Evolutionary conservation across 2,797 vertebrate species (phyloP).

Genomic region (Synaphobranchus kaupii): DNA sequence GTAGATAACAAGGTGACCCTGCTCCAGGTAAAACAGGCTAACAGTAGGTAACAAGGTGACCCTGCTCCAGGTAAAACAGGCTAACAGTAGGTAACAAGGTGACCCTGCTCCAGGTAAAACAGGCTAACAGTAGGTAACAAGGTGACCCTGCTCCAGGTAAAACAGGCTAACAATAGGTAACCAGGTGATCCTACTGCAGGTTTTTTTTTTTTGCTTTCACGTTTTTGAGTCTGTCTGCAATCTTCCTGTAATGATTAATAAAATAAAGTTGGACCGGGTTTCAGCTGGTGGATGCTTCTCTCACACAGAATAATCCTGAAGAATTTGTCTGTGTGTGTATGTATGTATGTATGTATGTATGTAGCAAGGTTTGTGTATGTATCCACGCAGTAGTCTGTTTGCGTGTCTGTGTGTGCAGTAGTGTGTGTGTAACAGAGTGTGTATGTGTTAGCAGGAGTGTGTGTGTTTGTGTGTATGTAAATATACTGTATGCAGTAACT

Average conservation of each 20-base stretch:
- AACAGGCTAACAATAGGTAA: too few species aligned
- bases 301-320: not conserved
- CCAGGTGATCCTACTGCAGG: not conserved
- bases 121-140: too few species aligned
- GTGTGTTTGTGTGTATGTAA: not conserved
- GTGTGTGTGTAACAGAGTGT: not conserved
- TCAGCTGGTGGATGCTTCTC: not conserved
- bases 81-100: too few species aligned
- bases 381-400: not conserved
- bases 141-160: too few species aligned
- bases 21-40: too few species aligned
- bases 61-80: too few species aligned
- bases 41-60: too few species aligned
- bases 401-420: not conserved
- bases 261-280: not conserved
- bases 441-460: not conserved
- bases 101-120: too few species aligned
- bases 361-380: not conserved
- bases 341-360: not conserved
- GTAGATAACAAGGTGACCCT: too few species aligned
- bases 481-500: not conserved
- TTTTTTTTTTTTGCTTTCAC: not conserved
- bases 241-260: not conserved
- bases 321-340: not conserved
- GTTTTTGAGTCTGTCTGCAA: not conserved